A percentile compares a stretch with the other conserved stretches of the same genome.
Conservation (phyloP, 2,888 invertebrate species). For the Polyploca ridens region DNA sequence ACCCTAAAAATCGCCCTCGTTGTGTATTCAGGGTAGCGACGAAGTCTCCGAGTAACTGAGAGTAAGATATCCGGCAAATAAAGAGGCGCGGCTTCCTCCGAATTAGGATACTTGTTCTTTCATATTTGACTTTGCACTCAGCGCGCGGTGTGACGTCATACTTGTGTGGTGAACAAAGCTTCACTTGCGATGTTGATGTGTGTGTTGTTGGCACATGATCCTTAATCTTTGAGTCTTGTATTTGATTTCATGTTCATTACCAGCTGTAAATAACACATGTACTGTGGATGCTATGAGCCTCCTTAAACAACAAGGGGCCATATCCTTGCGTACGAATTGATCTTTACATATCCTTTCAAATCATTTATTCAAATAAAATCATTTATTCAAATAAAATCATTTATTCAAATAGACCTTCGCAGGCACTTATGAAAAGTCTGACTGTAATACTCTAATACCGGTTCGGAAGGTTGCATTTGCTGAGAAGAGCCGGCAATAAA, state of each 20-base stretch:
- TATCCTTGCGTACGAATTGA: too few relatives aligned
- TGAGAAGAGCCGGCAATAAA: too few relatives aligned
- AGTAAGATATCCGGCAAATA: slow-evolving; percentile 10
- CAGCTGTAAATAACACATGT: too few relatives aligned
- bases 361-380: too few relatives aligned
- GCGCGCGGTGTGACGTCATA: slow-evolving; percentile 19
- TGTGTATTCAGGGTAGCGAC: neutral
- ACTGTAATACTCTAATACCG: too few relatives aligned
- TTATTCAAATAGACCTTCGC: too few relatives aligned
- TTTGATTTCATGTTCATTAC: slow-evolving; percentile 14
- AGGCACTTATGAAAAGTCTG: too few relatives aligned
- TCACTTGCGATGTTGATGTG: slow-evolving; percentile 22
- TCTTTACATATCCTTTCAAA: too few relatives aligned
- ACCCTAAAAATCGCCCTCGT: neutral
- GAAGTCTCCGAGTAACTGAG: neutral
- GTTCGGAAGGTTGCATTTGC: too few relatives aligned
- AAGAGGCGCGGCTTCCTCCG: slow-evolving; percentile 22
- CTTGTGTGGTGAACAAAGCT: neutral
- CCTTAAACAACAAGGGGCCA: too few relatives aligned
- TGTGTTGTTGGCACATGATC: slow-evolving; percentile 17
- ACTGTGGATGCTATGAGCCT: too few relatives aligned
- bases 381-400: too few relatives aligned
- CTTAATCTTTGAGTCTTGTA: slow-evolving; percentile 10
- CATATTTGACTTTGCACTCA: slow-evolving; percentile 35
- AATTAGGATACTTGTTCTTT: slow-evolving; percentile 41